Evolutionary conservation across 2,113 vertebrate genomes (phyloP).

Genomic region (Sinocyclocheilus maitianheensis): DNA sequence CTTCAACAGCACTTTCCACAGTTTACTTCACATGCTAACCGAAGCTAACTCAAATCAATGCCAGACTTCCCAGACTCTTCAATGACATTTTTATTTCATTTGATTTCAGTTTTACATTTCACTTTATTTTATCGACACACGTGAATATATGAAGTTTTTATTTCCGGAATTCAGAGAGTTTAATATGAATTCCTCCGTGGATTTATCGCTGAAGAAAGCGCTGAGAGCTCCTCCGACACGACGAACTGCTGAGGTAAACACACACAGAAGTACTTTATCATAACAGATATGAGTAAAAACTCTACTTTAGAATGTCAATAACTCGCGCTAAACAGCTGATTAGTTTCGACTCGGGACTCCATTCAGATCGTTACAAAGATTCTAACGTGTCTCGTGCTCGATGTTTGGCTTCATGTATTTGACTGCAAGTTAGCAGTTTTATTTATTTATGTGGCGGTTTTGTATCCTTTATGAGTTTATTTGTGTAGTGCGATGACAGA

Average conservation of each 20-base stretch:
- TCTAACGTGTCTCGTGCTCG: not conserved
- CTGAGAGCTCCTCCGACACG: constrained; percentile 34
- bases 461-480: not conserved
- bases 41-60: constrained; percentile 35
- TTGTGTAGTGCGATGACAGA: not conserved
- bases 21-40: constrained; percentile 14
- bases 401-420: not conserved
- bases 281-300: not conserved
- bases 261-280: not conserved
- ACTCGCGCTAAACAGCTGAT: not conserved
- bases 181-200: constrained; percentile 41
- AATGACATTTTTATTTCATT: not conserved
- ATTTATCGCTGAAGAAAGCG: constrained; percentile 43
- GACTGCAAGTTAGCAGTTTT: not conserved
- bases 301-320: not conserved
- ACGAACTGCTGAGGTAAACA: constrained; percentile 46
- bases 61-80: not conserved
- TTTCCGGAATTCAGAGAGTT: not conserved
- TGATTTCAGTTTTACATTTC: not conserved
- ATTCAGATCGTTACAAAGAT: not conserved
- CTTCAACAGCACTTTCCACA: not conserved
- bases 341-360: not conserved
- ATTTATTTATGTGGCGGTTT: not conserved
- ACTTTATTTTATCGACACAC: not conserved
- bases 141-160: not conserved